A percentile compares a stretch with the other conserved stretches of the same genome.
Evolutionary conservation across 1,140 invertebrate genomes (phyloP).

Genomic region (Papilio dardanus): DNA sequence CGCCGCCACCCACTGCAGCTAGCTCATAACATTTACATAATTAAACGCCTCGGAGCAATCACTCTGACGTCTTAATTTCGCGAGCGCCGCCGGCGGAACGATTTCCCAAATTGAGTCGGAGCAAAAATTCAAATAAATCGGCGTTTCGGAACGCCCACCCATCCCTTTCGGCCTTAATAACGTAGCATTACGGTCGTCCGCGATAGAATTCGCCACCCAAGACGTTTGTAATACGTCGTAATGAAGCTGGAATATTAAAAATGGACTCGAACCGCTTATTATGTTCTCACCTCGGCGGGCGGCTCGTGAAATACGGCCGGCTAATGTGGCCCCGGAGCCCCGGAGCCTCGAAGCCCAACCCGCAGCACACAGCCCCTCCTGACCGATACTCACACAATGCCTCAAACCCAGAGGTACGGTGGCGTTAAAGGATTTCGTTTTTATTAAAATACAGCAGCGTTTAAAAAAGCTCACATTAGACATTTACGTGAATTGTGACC

Average conservation of each 20-base stretch:
- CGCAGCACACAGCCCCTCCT: constrained; percentile 38
- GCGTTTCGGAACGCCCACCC: constrained; percentile 64
- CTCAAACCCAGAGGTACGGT: constrained; percentile 63
- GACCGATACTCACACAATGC: constrained; percentile 54
- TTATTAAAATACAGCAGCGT: not conserved
- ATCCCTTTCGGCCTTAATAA: constrained; percentile 69
- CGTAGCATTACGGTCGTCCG: constrained; percentile 76
- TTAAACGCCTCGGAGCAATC: constrained; percentile 79
- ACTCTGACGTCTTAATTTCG: constrained; percentile 81
- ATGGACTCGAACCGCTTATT: constrained; percentile 79
- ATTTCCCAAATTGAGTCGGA: constrained; percentile 81
- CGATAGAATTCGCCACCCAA: constrained; percentile 82
- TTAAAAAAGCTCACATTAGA: not conserved
- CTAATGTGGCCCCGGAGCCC: constrained; percentile 68
- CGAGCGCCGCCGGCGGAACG: constrained; percentile 74
- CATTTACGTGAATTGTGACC: not conserved
- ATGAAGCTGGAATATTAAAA: constrained; percentile 82
- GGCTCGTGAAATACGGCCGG: constrained; percentile 76
- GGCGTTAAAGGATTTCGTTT: constrained; percentile 46
- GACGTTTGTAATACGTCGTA: constrained; percentile 80
- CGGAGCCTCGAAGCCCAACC: too few relatives aligned
- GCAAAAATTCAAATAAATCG: constrained; percentile 82
- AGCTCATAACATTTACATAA: constrained; percentile 81
- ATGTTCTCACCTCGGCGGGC: constrained; percentile 79
- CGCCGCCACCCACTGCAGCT: constrained; percentile 69